Evolutionary conservation across 2,797 vertebrate genomes (phyloP).

Genomic region (Melanotaenia parkinsoni): DNA sequence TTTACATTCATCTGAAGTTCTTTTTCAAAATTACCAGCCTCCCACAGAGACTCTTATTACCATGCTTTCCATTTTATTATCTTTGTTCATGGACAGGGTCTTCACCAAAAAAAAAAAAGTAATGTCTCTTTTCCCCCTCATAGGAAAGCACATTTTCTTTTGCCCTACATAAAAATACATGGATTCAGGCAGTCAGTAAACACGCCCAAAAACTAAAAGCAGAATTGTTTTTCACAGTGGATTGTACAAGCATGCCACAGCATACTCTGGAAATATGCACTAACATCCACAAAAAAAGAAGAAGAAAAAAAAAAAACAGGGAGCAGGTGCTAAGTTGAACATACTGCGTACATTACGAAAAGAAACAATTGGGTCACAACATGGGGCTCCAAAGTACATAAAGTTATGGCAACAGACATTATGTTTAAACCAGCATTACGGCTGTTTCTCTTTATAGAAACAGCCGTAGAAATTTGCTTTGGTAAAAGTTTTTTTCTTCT

Average conservation of each 20-base stretch:
- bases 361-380: background rate
- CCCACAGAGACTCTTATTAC: background rate
- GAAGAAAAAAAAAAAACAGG: background rate
- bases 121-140: background rate
- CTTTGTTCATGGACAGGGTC: background rate
- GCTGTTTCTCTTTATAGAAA: background rate
- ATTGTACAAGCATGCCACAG: background rate
- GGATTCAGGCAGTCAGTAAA: background rate
- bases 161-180: background rate
- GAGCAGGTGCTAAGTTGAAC: background rate
- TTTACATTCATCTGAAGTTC: conserved; percentile 32
- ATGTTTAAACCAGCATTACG: background rate
- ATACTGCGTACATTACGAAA: background rate
- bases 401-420: background rate
- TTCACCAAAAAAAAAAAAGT: background rate
- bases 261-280: background rate
- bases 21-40: conserved; percentile 12
- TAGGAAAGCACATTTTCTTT: background rate
- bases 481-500: too few relatives aligned
- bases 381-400: conserved; percentile 7
- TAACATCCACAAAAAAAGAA: background rate
- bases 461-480: too few relatives aligned
- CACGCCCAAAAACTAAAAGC: background rate
- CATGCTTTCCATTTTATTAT: background rate
- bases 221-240: conserved; percentile 3